These are phyloP conservation scores for Plutella xylostella DNA, from an alignment of 2,888 invertebrate genomes.

Conservation along the genomic window DNA sequence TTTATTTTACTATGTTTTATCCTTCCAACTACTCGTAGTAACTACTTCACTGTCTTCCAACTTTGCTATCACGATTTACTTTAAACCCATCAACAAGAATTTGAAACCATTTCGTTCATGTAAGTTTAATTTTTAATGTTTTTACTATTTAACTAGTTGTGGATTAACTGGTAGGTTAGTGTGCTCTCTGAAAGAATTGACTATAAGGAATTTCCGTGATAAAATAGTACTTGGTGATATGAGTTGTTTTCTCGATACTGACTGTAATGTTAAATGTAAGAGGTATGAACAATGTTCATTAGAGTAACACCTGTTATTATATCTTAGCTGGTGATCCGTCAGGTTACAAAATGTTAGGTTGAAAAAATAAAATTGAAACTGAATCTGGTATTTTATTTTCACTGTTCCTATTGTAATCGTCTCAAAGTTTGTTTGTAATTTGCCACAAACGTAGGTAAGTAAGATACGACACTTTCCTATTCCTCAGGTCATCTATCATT, in stretches of 20 bases:
- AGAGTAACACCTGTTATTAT: constrained; percentile 56
- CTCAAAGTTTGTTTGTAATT: no score
- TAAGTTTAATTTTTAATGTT: constrained; percentile 1
- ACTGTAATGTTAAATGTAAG: constrained; percentile 60
- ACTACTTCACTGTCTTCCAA: constrained; percentile 6
- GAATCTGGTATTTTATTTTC: constrained; percentile 40
- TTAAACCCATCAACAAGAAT: background rate
- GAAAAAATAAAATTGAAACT: constrained; percentile 62
- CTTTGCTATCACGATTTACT: background rate
- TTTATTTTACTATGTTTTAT: no score
- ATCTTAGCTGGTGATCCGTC: constrained; percentile 62
- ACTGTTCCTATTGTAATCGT: constrained; percentile 7
- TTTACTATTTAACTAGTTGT: constrained; percentile 1
- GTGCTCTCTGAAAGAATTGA: constrained; percentile 36
- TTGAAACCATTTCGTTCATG: background rate
- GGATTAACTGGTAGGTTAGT: background rate
- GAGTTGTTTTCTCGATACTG: constrained; percentile 62
- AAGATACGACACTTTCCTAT: background rate
- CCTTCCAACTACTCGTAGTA: no score
- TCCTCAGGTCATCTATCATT: background rate
- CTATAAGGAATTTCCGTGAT: constrained; percentile 67
- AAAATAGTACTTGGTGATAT: constrained; percentile 64
- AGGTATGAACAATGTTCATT: constrained; percentile 67
- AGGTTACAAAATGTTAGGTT: constrained; percentile 67
- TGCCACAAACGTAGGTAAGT: no score